These are phyloP conservation scores for Philopotamus ludificatus DNA, from an alignment of 1,140 invertebrate species.

Conservation along the genomic window DNA sequence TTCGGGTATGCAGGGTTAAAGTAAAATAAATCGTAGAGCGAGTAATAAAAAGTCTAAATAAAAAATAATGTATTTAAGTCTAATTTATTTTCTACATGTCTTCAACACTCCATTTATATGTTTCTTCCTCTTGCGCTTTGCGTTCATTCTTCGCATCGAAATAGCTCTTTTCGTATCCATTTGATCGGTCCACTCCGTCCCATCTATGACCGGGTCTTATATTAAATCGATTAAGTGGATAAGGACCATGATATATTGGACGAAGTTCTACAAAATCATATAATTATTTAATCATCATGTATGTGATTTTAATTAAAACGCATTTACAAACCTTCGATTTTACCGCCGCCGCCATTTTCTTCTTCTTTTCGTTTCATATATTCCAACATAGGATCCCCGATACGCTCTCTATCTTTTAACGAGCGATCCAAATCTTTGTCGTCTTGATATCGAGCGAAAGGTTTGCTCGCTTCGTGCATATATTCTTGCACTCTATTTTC, in stretches of 20 bases:
- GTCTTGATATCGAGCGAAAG: constrained; percentile 83
- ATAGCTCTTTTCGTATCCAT: constrained; percentile 92
- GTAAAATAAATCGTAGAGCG: no score
- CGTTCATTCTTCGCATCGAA: constrained; percentile 76
- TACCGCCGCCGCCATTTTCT: constrained; percentile 57
- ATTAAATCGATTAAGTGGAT: constrained; percentile 85
- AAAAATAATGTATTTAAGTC: no score
- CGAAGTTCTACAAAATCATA: constrained; percentile 55
- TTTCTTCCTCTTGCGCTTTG: constrained; percentile 78
- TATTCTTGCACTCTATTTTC: constrained; percentile 67
- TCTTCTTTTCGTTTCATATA: constrained; percentile 81
- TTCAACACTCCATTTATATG: constrained; percentile 92
- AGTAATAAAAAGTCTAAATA: no score
- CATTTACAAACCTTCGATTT: constrained; percentile 37
- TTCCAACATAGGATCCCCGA: constrained; percentile 90
- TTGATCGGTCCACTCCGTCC: constrained; percentile 98
- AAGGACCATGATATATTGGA: constrained; percentile 78
- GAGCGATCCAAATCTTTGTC: constrained; percentile 84
- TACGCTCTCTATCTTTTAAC: constrained; percentile 72
- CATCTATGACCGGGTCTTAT: constrained; percentile 93
- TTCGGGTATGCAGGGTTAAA: no score
- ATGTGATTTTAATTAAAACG: background rate
- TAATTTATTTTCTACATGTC: constrained; percentile 83
- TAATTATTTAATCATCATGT: constrained; percentile 10
- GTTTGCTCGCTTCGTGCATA: constrained; percentile 84